Base-by-base conservation (phyloP, 2,888 invertebrate genomes). In the Tenthredo notha region DNA sequence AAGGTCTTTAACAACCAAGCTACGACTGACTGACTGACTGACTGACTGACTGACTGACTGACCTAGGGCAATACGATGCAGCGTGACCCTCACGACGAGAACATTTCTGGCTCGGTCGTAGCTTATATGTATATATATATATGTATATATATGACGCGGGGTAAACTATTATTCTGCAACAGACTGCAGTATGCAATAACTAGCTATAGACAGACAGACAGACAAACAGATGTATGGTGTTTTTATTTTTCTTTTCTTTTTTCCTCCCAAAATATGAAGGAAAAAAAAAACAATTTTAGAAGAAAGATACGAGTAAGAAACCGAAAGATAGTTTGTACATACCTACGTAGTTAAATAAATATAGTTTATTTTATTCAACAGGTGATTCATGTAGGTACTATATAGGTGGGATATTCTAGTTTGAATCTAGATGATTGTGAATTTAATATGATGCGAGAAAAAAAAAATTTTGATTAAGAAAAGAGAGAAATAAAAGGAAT, bases 1-100 rank as follows among this genome's bases (percentile, higher is more conserved):
- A 72, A 75, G 74, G 70, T 54, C 84, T 54, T 58, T 37, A 25
- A 61, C 61, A 61, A 25, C 61, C 21, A 50, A 21, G 58, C 65
- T 25, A 54, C 43, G 33, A 25, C 43, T 47, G 47, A 47, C 47
- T 47, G 47, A 47, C 47, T 47, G 47, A 47, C 40, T 40, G 40
- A 40, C 47, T 47, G 47, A 47, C 47, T 47, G 47, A 47, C 43
- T 43, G 40, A 40, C 43, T 47, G 78, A 65, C 83, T 82, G 83
- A 83, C 83, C 83, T 83, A 67, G 83, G 83, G 47, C 83, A 83
- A 83, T 29, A 47, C 67, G 83, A 47, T 83, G 83, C 83, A 83
- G 43, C 83, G 83, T 83, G 67, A 83, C 67, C 83, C 83, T 43
- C 67, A 18, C 40, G 37, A 40, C 80, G 80, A 77, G 50, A 77